Conservation (phyloP, 2,888 invertebrate genomes). For the Papilio gigon region DNA sequence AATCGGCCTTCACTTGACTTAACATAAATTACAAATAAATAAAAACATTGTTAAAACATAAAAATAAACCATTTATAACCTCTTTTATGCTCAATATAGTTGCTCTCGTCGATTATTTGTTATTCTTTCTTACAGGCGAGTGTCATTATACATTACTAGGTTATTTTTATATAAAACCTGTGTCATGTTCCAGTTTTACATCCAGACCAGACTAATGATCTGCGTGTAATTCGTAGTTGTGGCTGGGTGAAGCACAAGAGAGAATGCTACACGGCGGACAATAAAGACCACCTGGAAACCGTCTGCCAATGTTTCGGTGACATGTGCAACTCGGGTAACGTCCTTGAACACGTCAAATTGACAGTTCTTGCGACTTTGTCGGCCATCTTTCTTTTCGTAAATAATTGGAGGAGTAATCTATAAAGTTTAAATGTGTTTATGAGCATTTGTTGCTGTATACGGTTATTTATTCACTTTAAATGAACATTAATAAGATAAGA, state of each 20-base stretch:
- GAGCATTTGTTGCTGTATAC: neutral
- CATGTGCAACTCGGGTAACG: conserved; percentile 79
- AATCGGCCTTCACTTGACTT: too few species aligned
- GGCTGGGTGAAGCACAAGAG: conserved; percentile 79
- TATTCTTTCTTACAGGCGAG: neutral
- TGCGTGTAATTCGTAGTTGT: conserved; percentile 82
- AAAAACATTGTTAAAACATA: neutral
- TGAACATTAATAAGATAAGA: neutral
- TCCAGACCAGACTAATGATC: conserved; percentile 59
- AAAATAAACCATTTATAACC: neutral
- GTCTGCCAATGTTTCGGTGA: conserved; percentile 84
- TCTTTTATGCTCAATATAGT: neutral
- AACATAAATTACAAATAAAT: neutral
- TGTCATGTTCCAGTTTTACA: conserved; percentile 62
- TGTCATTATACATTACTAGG: neutral
- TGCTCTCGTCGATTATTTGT: neutral
- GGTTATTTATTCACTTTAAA: neutral
- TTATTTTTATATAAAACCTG: neutral
- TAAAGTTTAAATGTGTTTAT: conserved; percentile 34
- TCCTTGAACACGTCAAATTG: conserved; percentile 52
- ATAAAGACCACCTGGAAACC: conserved; percentile 82
- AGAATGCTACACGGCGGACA: conserved; percentile 82
- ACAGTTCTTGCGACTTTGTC: conserved; percentile 49
- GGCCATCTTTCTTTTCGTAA: conserved; percentile 48
- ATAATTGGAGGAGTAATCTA: conserved; percentile 52